Conservation (phyloP, 1,140 invertebrate genomes). For the Drosophila subpulchrella region DNA sequence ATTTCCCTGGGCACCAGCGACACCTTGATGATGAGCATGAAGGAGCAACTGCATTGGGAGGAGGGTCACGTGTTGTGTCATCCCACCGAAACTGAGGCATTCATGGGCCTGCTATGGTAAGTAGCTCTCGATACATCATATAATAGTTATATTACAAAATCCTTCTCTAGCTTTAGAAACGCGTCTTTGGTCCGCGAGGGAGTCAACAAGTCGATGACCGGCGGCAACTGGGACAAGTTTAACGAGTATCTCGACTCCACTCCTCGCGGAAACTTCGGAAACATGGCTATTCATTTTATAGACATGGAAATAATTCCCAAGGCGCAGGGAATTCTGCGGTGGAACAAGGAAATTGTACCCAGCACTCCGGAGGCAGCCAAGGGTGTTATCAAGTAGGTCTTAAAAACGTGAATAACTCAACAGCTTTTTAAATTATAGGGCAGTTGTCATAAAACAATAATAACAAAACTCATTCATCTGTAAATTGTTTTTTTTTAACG, state of each 20-base stretch:
- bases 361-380: constrained; percentile 60
- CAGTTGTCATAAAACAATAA: not conserved
- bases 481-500: not conserved
- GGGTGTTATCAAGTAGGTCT: constrained; percentile 69
- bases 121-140: constrained; percentile 7
- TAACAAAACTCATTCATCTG: not conserved
- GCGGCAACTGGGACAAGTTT: constrained; percentile 94
- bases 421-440: not conserved
- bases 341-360: constrained; percentile 56
- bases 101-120: constrained; percentile 96
- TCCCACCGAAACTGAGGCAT: constrained; percentile 90
- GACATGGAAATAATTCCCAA: constrained; percentile 92
- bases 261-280: constrained; percentile 96
- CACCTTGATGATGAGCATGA: constrained; percentile 93
- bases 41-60: constrained; percentile 87
- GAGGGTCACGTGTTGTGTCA: constrained; percentile 95
- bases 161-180: constrained; percentile 93
- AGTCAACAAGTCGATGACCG: constrained; percentile 90
- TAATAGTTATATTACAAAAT: not conserved
- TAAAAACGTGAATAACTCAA: too few relatives aligned
- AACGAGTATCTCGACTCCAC: constrained; percentile 92
- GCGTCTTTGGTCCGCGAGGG: constrained; percentile 95
- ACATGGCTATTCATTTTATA: constrained; percentile 95
- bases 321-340: constrained; percentile 70
- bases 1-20: constrained; percentile 97